Base-by-base conservation (phyloP, 2,888 invertebrate genomes). In the Boloria euphrosyne region DNA sequence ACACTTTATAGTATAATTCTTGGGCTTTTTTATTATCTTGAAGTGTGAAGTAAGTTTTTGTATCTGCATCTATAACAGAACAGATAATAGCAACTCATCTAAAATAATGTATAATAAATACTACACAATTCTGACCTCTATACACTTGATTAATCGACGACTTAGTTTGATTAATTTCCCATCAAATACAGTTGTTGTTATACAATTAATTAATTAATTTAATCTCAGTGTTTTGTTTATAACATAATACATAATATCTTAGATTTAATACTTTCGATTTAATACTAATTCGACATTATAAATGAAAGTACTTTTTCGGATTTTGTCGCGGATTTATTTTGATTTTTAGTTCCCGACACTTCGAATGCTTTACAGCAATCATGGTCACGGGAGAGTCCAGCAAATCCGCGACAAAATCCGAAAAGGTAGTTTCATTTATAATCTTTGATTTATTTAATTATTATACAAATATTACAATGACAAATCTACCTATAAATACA, bases 81-180 rank as follows among this genome's bases (percentile, higher is more conserved):
- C 49, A 27, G 47, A 49, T 31, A 49, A 16, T 13, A 13, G 13
- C 4, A 27, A 31, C 27, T 13, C 31, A 49, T 59, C 7, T 27
- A 49, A 59, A 59, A 17, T 59, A 59, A 38, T 49, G 31, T 47
- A 49, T 31, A 7, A 38, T 1, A 47, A 47, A 59, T 49, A 44
- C n/a, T 17, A 13, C 7, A 38, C 49, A 59, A 49, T 49, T 47
- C 17, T 13, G 17, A 16, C n/a, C 43, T 43, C 13, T 16, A 38
- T 17, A 17, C 27, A 16, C 38, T 59, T 49, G 59, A 59, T 59
- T 59, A 59, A 59, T 59, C 38, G 49, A 59, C 49, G 47, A 14
- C 59, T 14, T 49, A 47, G 27, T 59, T 59, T 59, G 49, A 59
- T 59, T 59, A 59, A 59, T 59, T 38, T 49, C 17, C 38, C 49